phyloP scores from a whole-genome alignment of 2,888 invertebrate species.

The Papilio gigon region DNA sequence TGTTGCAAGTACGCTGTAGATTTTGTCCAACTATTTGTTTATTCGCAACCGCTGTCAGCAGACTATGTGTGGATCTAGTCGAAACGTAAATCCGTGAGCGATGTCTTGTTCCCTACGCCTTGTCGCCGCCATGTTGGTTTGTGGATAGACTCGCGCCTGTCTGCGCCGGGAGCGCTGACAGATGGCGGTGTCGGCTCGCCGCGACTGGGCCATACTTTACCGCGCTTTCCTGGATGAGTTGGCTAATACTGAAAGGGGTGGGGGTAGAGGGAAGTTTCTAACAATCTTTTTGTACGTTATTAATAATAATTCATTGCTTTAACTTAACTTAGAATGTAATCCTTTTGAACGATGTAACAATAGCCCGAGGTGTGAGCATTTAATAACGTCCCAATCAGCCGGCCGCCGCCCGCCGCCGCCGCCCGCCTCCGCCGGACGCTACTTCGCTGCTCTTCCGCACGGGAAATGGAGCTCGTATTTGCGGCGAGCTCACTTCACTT shows the following conservation, averaged over 20 bases:
- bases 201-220: conserved; percentile 39
- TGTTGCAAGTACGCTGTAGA: neutral
- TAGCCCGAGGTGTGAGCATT: conserved; percentile 80
- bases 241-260: neutral
- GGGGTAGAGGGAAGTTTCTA: neutral
- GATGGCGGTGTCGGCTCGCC: conserved; percentile 52
- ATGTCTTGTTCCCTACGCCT: conserved; percentile 10
- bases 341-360: conserved; percentile 46
- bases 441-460: conserved; percentile 69
- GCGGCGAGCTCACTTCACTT: conserved; percentile 62
- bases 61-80: neutral
- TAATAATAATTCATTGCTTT: too few relatives aligned
- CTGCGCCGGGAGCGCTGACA: conserved; percentile 52
- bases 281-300: too few relatives aligned
- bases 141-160: conserved; percentile 53
- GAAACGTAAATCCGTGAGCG: conserved; percentile 16
- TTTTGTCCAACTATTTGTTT: neutral
- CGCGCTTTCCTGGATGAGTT: conserved; percentile 24
- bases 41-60: neutral
- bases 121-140: conserved; percentile 16
- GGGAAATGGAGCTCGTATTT: conserved; percentile 80
- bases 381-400: conserved; percentile 81
- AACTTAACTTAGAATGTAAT: neutral
- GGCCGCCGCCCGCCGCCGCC: conserved; percentile 58
- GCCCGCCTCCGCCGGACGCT: conserved; percentile 69